A percentile compares a stretch with the other conserved stretches of the same genome.
Evolutionary conservation across 2,113 vertebrate species (phyloP).

Genomic region (Chionodraco myersi): DNA sequence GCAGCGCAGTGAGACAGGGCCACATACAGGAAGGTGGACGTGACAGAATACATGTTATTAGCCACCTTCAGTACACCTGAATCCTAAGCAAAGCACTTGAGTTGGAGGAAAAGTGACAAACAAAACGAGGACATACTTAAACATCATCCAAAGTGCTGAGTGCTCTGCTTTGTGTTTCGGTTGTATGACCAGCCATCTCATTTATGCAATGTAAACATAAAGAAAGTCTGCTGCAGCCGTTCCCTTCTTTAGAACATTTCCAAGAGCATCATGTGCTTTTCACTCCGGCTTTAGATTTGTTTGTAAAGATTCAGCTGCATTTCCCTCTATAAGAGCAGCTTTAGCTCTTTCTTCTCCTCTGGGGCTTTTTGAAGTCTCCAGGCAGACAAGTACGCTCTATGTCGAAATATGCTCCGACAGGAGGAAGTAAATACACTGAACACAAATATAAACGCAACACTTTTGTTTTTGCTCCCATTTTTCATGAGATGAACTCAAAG

Average conservation of each 20-base stretch:
- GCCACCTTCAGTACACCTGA: slow-evolving; percentile 52
- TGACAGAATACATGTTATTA: slow-evolving; percentile 76
- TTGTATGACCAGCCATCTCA: neutral
- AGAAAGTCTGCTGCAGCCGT: neutral
- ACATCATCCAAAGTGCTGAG: neutral
- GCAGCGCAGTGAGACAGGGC: slow-evolving; percentile 43
- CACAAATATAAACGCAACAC: no score
- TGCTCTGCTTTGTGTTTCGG: neutral
- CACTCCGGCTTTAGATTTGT: neutral
- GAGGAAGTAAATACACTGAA: neutral
- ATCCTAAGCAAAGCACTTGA: neutral
- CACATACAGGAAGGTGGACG: slow-evolving; percentile 68
- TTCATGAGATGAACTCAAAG: no score
- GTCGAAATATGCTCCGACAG: neutral
- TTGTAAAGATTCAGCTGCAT: neutral
- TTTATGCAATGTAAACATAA: neutral
- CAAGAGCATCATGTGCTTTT: slow-evolving; percentile 6
- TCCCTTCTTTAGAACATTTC: neutral
- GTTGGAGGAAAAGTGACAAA: slow-evolving; percentile 1
- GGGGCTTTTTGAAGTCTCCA: neutral
- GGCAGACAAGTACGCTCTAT: neutral
- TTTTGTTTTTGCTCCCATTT: no score
- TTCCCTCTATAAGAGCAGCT: neutral
- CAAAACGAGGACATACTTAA: neutral
- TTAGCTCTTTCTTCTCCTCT: neutral